Evolutionary conservation across 2,797 vertebrate genomes (phyloP), one percentile per base, ranked within the genome.

Genomic region (Gorsachius magnificus): DNA sequence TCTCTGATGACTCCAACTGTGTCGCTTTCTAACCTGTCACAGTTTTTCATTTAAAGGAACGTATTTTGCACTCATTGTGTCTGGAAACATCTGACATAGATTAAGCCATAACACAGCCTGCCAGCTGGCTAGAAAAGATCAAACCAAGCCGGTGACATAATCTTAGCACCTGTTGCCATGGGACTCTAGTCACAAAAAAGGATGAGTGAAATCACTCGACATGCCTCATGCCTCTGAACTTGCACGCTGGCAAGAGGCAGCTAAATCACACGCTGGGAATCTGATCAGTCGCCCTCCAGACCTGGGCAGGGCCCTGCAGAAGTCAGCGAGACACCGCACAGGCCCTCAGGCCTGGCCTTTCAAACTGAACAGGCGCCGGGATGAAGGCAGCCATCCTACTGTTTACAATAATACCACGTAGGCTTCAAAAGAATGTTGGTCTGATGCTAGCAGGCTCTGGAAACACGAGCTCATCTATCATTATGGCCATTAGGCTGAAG

Each of bases 301-400:
- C 6, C 16, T 1, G 9, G 51, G 24, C 50, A 43, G n/a, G 22
- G 35, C 58, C 10, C 43, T 50, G 2, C 13, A 20, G 58, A 9
- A 43, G 25, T 1, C 74, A 57, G 24, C 0, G 6, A 51, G 66
- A 72, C 38, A 6, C 6, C 2, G 0, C 13, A 4, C 3, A 51
- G 17, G 11, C 28, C 45, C 54, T 48, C 13, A 26, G 41, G 33
- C 0, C 22, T 68, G 25, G 86, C 35, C 29, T 88, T 57, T 17
- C 50, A 25, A 3, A 28, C 58, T 8, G 11, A 60, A 16, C 31
- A 35, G 56, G 57, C 38, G 45, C 24, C 9, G 13, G 54, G 16
- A 31, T 4, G 35, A 50, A 83, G 33, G 29, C 64, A 78, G 68
- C n/a, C 31, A 13, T 50, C 70, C 85, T 9, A 4, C 60, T 28